Conservation (phyloP, 2,888 invertebrate species). For the Listrodromus nycthemerus region DNA sequence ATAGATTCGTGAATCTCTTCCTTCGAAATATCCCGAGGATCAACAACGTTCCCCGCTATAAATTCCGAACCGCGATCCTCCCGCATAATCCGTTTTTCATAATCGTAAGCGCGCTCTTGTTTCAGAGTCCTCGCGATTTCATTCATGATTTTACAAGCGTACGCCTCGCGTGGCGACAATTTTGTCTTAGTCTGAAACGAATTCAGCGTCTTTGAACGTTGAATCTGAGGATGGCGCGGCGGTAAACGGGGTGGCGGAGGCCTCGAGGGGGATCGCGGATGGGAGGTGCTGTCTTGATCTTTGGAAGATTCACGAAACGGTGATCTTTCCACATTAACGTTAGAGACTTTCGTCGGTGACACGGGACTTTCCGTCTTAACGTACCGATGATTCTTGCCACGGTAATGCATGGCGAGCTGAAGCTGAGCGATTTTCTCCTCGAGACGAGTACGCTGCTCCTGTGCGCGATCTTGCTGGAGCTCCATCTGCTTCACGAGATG, state of each 20-base stretch:
- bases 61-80: slow-evolving; percentile 60
- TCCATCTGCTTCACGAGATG: slow-evolving; percentile 86
- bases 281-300: background rate
- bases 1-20: slow-evolving; percentile 63
- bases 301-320: slow-evolving; percentile 17
- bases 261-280: slow-evolving; percentile 53
- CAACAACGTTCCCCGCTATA: slow-evolving; percentile 49
- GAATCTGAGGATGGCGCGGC: slow-evolving; percentile 9
- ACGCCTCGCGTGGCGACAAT: slow-evolving; percentile 12
- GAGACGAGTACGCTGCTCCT: slow-evolving; percentile 87
- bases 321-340: background rate
- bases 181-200: slow-evolving; percentile 22
- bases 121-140: slow-evolving; percentile 44
- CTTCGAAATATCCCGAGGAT: slow-evolving; percentile 32
- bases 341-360: slow-evolving; percentile 31
- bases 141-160: slow-evolving; percentile 34
- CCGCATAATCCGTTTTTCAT: slow-evolving; percentile 29
- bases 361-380: slow-evolving; percentile 68
- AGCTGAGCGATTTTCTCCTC: slow-evolving; percentile 87
- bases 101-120: slow-evolving; percentile 52
- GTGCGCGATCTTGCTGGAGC: slow-evolving; percentile 86
- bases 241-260: slow-evolving; percentile 49
- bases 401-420: slow-evolving; percentile 85
- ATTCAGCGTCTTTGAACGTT: slow-evolving; percentile 59
- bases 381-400: slow-evolving; percentile 77